Conservation (phyloP, 2,888 invertebrate genomes). For the Lumbricus terrestris region DNA sequence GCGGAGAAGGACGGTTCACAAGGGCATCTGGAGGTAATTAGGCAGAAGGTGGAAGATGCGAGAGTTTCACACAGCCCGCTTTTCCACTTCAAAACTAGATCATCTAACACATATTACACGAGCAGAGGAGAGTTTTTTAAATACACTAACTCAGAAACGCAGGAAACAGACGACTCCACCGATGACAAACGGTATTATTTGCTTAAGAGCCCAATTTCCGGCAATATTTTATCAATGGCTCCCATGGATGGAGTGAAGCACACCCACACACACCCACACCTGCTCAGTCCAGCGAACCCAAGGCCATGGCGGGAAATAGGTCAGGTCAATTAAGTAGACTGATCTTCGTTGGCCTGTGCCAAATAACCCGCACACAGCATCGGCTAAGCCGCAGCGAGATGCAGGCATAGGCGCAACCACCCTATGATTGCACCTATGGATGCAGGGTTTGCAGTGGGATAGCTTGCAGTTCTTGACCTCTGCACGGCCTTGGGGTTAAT, state of each 20-base stretch:
- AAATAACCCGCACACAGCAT: background rate
- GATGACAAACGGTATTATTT: background rate
- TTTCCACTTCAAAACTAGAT: background rate
- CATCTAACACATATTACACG: background rate
- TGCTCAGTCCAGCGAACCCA: conserved; percentile 3
- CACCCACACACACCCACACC: background rate
- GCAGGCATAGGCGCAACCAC: too few relatives aligned
- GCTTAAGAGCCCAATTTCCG: background rate
- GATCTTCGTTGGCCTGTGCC: background rate
- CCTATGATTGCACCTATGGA: too few relatives aligned
- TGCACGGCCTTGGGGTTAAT: background rate
- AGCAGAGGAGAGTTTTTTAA: background rate
- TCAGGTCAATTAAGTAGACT: background rate
- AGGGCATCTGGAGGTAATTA: background rate
- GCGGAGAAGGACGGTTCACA: background rate
- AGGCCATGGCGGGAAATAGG: background rate
- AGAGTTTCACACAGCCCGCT: conserved; percentile 3
- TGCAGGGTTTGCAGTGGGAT: background rate
- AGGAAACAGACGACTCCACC: background rate
- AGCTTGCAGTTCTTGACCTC: background rate
- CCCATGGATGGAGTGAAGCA: background rate
- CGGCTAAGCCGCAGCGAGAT: background rate
- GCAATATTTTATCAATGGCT: conserved; percentile 3
- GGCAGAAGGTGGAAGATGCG: background rate
- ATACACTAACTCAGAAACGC: background rate